phyloP scores from a whole-genome alignment of 2,113 vertebrate genomes.

The Apodemus sylvaticus region DNA sequence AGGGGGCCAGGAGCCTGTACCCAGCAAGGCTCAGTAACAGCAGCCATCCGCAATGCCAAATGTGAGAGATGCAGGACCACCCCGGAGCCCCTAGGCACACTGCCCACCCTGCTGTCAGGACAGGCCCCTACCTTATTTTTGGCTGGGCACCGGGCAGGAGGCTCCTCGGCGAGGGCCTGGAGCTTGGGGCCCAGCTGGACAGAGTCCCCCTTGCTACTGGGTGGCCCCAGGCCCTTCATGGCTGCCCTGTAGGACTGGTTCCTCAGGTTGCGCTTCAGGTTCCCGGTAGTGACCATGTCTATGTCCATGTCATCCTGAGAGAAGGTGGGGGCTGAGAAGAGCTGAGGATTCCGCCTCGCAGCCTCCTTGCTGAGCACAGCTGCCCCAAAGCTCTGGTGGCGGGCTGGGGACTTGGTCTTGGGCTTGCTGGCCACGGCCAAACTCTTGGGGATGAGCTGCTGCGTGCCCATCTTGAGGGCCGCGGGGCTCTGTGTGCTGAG shows the following conservation, averaged over 20 bases:
- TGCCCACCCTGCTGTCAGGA: neutral
- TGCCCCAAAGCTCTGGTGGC: slow-evolving; percentile 90
- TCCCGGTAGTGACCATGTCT: slow-evolving; percentile 71
- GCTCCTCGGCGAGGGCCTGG: slow-evolving; percentile 83
- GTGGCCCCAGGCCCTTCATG: slow-evolving; percentile 84
- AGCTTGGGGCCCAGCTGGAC: slow-evolving; percentile 53
- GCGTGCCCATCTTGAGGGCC: slow-evolving; percentile 88
- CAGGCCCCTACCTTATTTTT: slow-evolving; percentile 83
- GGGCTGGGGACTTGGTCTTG: slow-evolving; percentile 84
- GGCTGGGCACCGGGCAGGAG: slow-evolving; percentile 62
- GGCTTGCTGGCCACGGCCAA: slow-evolving; percentile 87
- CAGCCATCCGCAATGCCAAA: accelerated
- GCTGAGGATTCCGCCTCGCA: slow-evolving; percentile 50
- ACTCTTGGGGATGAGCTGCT: slow-evolving; percentile 93
- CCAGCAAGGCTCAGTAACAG: accelerated
- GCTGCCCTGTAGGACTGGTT: slow-evolving; percentile 94
- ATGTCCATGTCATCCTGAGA: slow-evolving; percentile 86
- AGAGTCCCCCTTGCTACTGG: accelerated
- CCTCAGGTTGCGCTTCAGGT: slow-evolving; percentile 90
- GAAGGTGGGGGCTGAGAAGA: slow-evolving; percentile 72
- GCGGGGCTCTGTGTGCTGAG: slow-evolving; percentile 92
- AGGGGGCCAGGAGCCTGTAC: accelerated
- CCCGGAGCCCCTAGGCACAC: accelerated
- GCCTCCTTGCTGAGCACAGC: slow-evolving; percentile 79
- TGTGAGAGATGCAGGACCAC: accelerated